phyloP scores from a whole-genome alignment of 1,140 invertebrate species.

The Andrena cerasifolii region DNA sequence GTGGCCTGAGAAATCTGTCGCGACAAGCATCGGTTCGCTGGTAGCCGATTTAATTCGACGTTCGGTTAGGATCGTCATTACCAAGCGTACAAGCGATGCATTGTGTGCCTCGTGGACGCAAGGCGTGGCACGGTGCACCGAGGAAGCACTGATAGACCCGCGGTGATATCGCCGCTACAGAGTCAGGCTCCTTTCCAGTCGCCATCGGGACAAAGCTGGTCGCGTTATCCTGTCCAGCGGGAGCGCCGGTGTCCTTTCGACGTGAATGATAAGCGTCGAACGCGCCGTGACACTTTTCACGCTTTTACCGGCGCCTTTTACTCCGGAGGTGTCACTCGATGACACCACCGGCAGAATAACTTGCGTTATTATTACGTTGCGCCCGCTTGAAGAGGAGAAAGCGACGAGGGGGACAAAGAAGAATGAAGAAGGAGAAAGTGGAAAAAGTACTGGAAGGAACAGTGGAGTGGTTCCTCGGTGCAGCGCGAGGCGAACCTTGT shows the following conservation, averaged over 20 bases:
- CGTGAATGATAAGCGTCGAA: constrained; percentile 14
- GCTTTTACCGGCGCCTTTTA: neutral
- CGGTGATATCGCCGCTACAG: constrained; percentile 50
- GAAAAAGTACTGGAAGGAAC: constrained; percentile 16
- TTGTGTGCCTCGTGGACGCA: constrained; percentile 39
- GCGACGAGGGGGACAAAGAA: constrained; percentile 1
- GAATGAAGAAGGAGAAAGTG: constrained; percentile 19
- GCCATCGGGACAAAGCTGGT: constrained; percentile 26
- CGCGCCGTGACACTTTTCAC: neutral
- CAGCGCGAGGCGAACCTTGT: constrained; percentile 10
- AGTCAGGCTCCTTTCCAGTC: constrained; percentile 50
- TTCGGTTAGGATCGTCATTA: neutral
- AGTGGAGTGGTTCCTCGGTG: constrained; percentile 10
- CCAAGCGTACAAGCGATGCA: neutral
- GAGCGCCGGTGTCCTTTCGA: constrained; percentile 43
- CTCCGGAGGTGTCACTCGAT: too few species aligned
- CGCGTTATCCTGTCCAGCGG: constrained; percentile 39
- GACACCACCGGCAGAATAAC: too few species aligned
- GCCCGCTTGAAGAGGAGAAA: constrained; percentile 17
- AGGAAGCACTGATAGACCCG: constrained; percentile 55
- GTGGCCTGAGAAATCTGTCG: neutral
- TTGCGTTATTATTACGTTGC: neutral
- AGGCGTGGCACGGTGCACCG: constrained; percentile 67
- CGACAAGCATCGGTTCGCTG: neutral
- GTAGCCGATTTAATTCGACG: neutral